Conservation (phyloP, 2,113 vertebrate species). For the Dromaius novaehollandiae region DNA sequence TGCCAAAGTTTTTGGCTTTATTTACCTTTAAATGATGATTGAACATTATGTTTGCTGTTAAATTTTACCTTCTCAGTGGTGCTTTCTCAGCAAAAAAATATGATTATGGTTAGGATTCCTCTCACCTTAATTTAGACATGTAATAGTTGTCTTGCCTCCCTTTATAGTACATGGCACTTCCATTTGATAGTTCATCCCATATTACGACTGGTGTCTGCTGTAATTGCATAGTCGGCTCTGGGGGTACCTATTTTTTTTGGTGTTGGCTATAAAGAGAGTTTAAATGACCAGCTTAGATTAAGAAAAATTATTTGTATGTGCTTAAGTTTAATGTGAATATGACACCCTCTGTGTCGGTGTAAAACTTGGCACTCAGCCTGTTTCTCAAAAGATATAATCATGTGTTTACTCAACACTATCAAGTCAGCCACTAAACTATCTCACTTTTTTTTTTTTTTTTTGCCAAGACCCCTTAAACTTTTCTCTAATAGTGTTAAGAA, state of each 20-base stretch:
- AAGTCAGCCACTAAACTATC: background rate
- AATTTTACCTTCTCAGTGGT: background rate
- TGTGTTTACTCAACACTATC: background rate
- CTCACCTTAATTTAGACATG: background rate
- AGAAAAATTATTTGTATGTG: background rate
- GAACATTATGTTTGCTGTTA: background rate
- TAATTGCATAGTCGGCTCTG: background rate
- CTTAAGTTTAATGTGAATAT: background rate
- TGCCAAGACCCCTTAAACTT: rapidly evolving
- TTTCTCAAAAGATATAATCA: background rate
- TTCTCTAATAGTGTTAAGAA: background rate
- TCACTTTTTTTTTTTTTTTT: rapidly evolving
- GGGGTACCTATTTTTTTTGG: background rate
- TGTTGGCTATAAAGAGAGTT: background rate
- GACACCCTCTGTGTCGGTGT: rapidly evolving
- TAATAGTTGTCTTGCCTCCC: background rate
- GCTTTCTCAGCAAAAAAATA: background rate
- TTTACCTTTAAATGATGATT: background rate
- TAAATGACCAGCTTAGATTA: background rate
- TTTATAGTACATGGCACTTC: background rate
- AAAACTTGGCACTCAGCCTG: background rate
- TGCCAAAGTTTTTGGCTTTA: background rate
- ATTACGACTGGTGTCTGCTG: background rate
- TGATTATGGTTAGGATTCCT: background rate
- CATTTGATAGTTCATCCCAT: background rate